A percentile compares a stretch with the other conserved stretches of the same genome.
Conservation (phyloP, 1,140 invertebrate genomes). For the Caerostris darwini region DNA sequence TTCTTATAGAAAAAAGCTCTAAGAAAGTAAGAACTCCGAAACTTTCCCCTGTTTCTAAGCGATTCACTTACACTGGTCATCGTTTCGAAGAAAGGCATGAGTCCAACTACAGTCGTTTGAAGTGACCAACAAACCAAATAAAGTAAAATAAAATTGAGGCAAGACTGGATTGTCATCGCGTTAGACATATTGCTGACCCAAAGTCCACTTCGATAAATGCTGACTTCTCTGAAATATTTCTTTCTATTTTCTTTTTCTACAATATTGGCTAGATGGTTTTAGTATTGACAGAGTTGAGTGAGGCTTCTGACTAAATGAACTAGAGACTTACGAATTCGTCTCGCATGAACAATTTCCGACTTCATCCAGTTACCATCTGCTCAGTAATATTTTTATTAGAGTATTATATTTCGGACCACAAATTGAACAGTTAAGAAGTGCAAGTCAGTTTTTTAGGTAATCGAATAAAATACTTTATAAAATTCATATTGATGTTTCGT, state of each 20-base stretch:
- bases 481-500: too few relatives aligned
- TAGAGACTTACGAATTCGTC: not conserved
- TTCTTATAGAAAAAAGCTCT: not conserved
- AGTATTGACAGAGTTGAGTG: constrained; percentile 35
- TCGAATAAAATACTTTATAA: too few relatives aligned
- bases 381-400: too few relatives aligned
- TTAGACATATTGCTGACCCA: constrained; percentile 76
- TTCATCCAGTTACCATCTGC: constrained; percentile 1
- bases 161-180: constrained; percentile 72
- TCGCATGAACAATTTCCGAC: constrained; percentile 56
- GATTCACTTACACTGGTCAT: constrained; percentile 75
- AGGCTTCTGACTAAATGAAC: constrained; percentile 64
- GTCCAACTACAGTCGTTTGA: constrained; percentile 53
- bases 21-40: constrained; percentile 17
- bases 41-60: constrained; percentile 24
- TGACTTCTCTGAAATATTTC: constrained; percentile 72
- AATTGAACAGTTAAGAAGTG: too few relatives aligned
- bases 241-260: constrained; percentile 59
- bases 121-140: constrained; percentile 71
- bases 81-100: constrained; percentile 71
- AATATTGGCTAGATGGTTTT: constrained; percentile 43
- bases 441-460: too few relatives aligned
- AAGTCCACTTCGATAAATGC: constrained; percentile 76
- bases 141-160: constrained; percentile 61
- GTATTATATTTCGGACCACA: too few relatives aligned